These are phyloP conservation scores for Euclidia mi DNA, from an alignment of 2,888 invertebrate species.

Conservation along the genomic window DNA sequence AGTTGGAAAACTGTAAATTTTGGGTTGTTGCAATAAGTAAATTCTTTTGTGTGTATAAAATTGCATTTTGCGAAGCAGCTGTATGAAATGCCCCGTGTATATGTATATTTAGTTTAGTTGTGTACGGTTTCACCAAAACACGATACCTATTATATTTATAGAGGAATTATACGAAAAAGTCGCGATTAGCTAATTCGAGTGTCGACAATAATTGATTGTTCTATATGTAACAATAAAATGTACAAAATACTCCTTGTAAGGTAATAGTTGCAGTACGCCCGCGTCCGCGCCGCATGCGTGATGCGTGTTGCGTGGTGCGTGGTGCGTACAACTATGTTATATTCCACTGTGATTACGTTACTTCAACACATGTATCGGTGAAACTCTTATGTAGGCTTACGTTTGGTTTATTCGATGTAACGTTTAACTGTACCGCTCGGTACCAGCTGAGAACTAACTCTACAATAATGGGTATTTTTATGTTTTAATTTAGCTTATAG, in stretches of 20 bases:
- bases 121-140: constrained; percentile 63
- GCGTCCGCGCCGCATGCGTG: constrained; percentile 3
- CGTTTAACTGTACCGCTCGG: constrained; percentile 70
- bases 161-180: constrained; percentile 46
- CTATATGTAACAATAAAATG: constrained; percentile 53
- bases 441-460: constrained; percentile 76
- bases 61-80: constrained; percentile 73
- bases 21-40: constrained; percentile 88
- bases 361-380: constrained; percentile 65
- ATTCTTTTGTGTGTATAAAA: constrained; percentile 76
- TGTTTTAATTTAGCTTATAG: constrained; percentile 80
- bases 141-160: constrained; percentile 47
- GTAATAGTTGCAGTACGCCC: constrained; percentile 30
- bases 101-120: constrained; percentile 73
- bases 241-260: constrained; percentile 56
- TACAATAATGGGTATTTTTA: constrained; percentile 83
- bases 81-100: constrained; percentile 75
- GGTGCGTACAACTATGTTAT: constrained; percentile 29
- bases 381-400: constrained; percentile 64
- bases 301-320: neutral
- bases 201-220: constrained; percentile 59
- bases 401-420: constrained; percentile 56
- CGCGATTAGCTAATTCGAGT: constrained; percentile 50
- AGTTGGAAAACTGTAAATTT: constrained; percentile 79
- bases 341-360: constrained; percentile 71